phyloP scores from a whole-genome alignment of 37 sponge, comb jelly and placozoan species.

The Crambe crambe region DNA sequence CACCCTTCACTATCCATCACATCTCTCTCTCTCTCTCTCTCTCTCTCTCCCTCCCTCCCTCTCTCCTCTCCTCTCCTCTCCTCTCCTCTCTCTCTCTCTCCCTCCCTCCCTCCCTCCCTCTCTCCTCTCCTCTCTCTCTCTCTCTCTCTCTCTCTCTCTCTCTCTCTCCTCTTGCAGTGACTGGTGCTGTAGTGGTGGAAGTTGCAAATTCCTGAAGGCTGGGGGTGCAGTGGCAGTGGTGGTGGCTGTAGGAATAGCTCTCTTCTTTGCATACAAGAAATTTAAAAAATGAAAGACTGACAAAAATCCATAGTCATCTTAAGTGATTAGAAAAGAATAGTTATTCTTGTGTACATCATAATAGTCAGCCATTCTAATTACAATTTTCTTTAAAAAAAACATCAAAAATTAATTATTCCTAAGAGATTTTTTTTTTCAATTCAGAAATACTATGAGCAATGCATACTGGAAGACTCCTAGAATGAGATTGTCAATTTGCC shows the following conservation, averaged over 20 bases:
- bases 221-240: neutral
- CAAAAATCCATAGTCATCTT: neutral
- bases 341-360: no score
- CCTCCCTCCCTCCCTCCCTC: no score
- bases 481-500: conserved; percentile 85
- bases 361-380: neutral
- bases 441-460: conserved; percentile 45
- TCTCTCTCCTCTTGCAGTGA: neutral
- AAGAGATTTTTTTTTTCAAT: no score
- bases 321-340: no score
- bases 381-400: neutral
- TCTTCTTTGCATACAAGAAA: neutral
- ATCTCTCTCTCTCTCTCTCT: no score
- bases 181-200: neutral
- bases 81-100: no score
- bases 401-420: neutral
- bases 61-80: no score
- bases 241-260: neutral
- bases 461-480: conserved; percentile 54
- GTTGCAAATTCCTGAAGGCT: neutral
- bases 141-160: neutral
- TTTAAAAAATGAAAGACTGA: neutral
- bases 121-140: no score
- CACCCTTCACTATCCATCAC: no score
- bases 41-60: no score